Evolutionary conservation across 1,140 invertebrate genomes (phyloP).

Genomic region (Calephelis virginiensis): DNA sequence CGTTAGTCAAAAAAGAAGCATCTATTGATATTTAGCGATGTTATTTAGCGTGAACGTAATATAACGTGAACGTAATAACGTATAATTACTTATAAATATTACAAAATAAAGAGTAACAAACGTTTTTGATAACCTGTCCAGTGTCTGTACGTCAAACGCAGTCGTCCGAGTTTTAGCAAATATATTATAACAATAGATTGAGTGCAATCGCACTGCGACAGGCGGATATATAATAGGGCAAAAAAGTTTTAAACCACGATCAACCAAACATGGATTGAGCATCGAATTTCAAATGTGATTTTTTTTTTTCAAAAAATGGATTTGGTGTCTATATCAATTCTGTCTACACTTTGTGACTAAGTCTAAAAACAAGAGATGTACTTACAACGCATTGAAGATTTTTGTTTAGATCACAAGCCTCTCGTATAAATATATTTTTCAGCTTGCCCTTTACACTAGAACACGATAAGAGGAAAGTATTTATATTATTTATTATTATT

Average conservation of each 20-base stretch:
- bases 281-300: not conserved
- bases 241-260: not conserved
- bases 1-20: too few relatives aligned
- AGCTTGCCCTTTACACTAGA: too few relatives aligned
- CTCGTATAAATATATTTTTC: too few relatives aligned
- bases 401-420: too few relatives aligned
- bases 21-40: too few relatives aligned
- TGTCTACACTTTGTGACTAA: too few relatives aligned
- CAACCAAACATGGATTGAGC: not conserved
- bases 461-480: too few relatives aligned
- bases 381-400: too few relatives aligned
- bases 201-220: constrained; percentile 7
- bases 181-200: constrained; percentile 6
- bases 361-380: too few relatives aligned
- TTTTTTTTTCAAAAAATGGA: too few relatives aligned
- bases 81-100: not conserved
- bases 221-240: not conserved
- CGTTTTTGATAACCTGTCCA: not conserved
- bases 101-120: not conserved
- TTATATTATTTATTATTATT: too few relatives aligned
- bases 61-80: not conserved
- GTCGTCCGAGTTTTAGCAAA: not conserved
- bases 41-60: not conserved
- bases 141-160: not conserved
- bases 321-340: too few relatives aligned